Conservation (phyloP, 2,113 vertebrate genomes). For the Corythornis cristatus region DNA sequence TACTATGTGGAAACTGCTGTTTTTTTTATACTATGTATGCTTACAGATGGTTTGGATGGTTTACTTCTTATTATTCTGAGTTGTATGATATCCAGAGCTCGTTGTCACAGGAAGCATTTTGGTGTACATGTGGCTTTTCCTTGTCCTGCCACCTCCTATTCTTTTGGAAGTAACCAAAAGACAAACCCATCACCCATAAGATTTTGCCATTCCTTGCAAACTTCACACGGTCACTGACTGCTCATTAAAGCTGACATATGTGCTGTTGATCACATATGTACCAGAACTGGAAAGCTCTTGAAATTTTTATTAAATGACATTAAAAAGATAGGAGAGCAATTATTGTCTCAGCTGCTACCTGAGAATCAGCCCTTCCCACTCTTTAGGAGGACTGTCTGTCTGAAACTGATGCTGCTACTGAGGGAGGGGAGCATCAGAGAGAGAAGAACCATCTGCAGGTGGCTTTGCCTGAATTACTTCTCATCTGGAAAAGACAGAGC, state of each 20-base stretch:
- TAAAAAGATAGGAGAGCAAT: background rate
- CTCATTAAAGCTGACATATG: background rate
- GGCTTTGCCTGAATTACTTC: constrained; percentile 21
- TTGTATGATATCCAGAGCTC: background rate
- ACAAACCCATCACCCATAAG: background rate
- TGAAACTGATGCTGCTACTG: background rate
- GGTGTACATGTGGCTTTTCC: background rate
- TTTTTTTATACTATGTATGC: background rate
- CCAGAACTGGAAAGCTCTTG: background rate
- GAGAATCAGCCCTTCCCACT: background rate
- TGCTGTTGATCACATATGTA: background rate
- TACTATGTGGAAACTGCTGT: background rate
- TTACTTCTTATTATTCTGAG: background rate
- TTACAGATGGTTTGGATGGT: background rate
- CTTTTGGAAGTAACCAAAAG: background rate
- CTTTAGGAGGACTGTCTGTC: background rate
- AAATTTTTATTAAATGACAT: background rate
- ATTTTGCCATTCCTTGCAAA: background rate
- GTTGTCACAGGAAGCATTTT: background rate
- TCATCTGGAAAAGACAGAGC: background rate
- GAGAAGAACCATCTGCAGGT: background rate
- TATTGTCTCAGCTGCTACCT: background rate
- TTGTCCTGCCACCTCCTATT: background rate
- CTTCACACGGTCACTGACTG: background rate
- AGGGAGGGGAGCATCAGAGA: background rate